Percentiles rank a stretch among this genome's conserved stretches.
Conservation (phyloP, 2,888 invertebrate species). For the Temnothorax rugatulus region DNA sequence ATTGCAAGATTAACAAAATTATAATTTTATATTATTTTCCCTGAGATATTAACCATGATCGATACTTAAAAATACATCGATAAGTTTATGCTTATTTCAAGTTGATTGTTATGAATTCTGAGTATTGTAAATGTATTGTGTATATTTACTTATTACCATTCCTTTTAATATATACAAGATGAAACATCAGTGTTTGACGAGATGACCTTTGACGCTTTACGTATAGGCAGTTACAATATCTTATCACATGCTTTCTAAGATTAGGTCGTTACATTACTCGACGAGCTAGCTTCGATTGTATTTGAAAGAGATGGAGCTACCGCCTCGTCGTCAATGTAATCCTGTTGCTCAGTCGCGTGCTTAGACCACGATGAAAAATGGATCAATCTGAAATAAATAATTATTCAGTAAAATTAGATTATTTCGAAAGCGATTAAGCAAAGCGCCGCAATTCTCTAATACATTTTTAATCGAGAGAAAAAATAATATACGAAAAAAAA, state of each 20-base stretch:
- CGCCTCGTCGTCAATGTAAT: conserved; percentile 2
- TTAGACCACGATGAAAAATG: conserved; percentile 43
- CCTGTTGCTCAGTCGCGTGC: conserved; percentile 8
- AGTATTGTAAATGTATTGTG: background rate
- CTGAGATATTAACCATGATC: background rate
- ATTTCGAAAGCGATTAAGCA: background rate
- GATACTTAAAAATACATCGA: background rate
- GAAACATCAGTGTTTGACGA: background rate
- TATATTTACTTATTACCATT: background rate
- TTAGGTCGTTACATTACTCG: background rate
- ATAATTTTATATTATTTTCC: background rate
- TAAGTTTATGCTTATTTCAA: background rate
- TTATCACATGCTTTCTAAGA: background rate
- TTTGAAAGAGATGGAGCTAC: conserved; percentile 1
- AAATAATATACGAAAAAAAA: background rate
- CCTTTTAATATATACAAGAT: too few relatives aligned
- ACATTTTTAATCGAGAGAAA: background rate
- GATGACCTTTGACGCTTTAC: background rate
- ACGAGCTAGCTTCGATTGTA: background rate
- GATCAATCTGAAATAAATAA: conserved; percentile 28
- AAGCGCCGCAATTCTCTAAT: background rate
- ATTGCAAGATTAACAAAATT: background rate
- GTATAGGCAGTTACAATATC: background rate
- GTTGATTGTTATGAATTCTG: background rate
- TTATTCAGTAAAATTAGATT: background rate